phyloP scores from a whole-genome alignment of 2,888 invertebrate species.

The Nebria brevicollis region DNA sequence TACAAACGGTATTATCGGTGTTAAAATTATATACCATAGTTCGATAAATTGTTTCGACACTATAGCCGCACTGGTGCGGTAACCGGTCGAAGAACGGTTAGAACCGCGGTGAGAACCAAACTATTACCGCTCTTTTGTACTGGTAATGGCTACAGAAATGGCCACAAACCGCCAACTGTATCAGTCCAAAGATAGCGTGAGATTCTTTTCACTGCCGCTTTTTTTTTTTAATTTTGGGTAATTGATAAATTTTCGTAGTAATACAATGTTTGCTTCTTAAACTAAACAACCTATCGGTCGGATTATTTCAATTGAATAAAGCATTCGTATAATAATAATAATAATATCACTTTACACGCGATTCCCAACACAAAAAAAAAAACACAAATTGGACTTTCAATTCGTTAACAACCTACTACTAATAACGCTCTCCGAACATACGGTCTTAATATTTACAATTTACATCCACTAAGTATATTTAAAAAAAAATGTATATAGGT shows the following conservation, averaged over 20 bases:
- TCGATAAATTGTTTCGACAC: constrained; percentile 51
- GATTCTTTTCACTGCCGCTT: neutral
- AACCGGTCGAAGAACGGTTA: constrained; percentile 46
- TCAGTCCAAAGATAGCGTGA: constrained; percentile 5
- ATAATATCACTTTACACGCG: too few relatives aligned
- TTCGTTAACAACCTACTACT: too few relatives aligned
- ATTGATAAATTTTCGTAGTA: constrained; percentile 16
- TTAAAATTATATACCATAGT: constrained; percentile 50
- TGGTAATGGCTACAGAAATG: constrained; percentile 41
- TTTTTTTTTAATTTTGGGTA: constrained; percentile 5
- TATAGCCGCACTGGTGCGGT: constrained; percentile 45
- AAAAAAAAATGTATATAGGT: too few relatives aligned
- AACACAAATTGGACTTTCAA: too few relatives aligned
- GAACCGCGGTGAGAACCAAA: constrained; percentile 48
- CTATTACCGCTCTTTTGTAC: constrained; percentile 49
- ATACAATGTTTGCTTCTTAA: constrained; percentile 6
- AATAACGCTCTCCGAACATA: too few relatives aligned
- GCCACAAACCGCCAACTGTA: constrained; percentile 18
- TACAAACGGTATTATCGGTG: constrained; percentile 37
- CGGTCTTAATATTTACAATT: too few relatives aligned
- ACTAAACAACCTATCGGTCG: neutral
- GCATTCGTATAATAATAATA: neutral
- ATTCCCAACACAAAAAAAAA: too few relatives aligned
- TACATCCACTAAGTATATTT: too few relatives aligned
- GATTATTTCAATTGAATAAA: neutral